phyloP scores from a whole-genome alignment of 1,140 invertebrate genomes.

The Drosophila saltans region DNA sequence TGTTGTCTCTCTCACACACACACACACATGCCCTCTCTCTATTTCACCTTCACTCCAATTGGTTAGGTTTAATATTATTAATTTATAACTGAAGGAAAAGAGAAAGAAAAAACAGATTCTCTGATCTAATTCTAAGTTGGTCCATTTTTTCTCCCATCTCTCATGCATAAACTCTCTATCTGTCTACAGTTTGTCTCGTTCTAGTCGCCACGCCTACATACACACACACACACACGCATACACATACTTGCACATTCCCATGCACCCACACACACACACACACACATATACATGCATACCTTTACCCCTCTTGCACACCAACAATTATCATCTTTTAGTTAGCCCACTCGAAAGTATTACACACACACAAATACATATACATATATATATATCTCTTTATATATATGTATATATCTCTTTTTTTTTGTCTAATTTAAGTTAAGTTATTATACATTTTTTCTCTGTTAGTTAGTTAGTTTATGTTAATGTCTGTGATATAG shows the following conservation, averaged over 20 bases:
- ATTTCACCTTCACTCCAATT: background rate
- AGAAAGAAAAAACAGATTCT: background rate
- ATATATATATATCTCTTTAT: constrained; percentile 16
- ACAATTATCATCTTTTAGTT: constrained; percentile 1
- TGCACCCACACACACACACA: background rate
- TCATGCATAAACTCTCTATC: background rate
- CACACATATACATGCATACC: too few relatives aligned
- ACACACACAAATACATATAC: too few relatives aligned
- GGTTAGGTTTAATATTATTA: constrained; percentile 13
- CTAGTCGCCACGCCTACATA: constrained; percentile 63
- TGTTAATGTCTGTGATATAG: constrained; percentile 73
- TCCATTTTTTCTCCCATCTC: background rate
- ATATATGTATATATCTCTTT: background rate
- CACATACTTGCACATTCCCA: background rate
- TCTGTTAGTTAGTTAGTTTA: constrained; percentile 36
- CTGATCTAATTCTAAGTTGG: constrained; percentile 18
- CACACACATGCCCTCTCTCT: background rate
- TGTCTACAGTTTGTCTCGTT: constrained; percentile 63
- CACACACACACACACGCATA: background rate
- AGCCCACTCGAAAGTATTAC: constrained; percentile 49
- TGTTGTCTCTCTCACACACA: background rate
- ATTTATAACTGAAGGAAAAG: background rate
- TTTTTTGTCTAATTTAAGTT: constrained; percentile 13
- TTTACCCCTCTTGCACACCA: background rate
- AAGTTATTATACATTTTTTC: constrained; percentile 33